These are phyloP conservation scores for Therioaphis trifolii DNA, from an alignment of 2,888 invertebrate species.

Conservation along the genomic window DNA sequence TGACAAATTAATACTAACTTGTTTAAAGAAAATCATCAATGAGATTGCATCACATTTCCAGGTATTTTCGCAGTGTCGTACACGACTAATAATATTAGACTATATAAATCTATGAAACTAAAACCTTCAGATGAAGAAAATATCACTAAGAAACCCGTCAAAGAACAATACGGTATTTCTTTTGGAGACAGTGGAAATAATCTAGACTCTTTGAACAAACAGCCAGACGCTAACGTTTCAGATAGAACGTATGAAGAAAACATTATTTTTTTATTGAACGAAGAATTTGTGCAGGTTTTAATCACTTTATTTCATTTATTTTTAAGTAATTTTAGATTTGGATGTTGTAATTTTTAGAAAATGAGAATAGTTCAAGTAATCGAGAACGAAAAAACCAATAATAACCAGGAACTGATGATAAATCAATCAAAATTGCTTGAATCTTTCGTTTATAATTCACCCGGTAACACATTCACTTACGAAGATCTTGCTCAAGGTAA, in stretches of 20 bases:
- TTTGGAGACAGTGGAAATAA: background rate
- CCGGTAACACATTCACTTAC: background rate
- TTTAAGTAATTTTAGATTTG: background rate
- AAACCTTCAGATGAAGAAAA: background rate
- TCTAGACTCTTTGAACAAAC: background rate
- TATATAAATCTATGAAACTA: constrained; percentile 17
- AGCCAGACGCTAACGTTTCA: constrained; percentile 13
- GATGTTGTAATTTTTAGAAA: constrained; percentile 7
- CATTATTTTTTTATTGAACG: constrained; percentile 7
- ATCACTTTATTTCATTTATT: background rate
- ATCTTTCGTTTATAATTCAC: background rate
- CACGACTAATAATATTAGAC: background rate
- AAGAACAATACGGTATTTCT: constrained; percentile 17
- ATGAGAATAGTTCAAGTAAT: constrained; percentile 39
- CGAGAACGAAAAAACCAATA: constrained; percentile 39
- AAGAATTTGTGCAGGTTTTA: constrained; percentile 40
- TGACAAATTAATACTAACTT: no score
- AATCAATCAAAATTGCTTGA: no score
- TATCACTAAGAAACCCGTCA: background rate
- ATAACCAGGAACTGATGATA: background rate
- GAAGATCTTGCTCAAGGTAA: background rate
- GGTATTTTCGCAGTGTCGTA: constrained; percentile 53
- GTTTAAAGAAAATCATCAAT: no score
- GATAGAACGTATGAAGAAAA: constrained; percentile 48
- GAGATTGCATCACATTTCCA: background rate